These are phyloP conservation scores for Paraescarpia echinospica DNA, from an alignment of 1,140 invertebrate species.

Conservation along the genomic window DNA sequence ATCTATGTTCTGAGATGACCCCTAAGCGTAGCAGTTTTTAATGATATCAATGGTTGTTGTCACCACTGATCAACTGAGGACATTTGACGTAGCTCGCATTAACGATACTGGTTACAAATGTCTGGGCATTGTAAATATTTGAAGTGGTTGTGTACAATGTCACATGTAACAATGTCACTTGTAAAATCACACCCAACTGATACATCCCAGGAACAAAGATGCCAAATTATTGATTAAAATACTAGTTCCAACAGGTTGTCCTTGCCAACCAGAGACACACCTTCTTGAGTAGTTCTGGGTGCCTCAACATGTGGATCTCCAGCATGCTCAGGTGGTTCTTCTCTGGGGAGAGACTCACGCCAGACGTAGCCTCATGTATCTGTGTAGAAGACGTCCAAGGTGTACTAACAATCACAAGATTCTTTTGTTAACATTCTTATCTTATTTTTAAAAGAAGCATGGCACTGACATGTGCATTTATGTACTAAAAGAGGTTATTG, in stretches of 20 bases:
- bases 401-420: background rate
- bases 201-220: background rate
- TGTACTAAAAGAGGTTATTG: too few species aligned
- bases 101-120: background rate
- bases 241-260: background rate
- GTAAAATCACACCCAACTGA: background rate
- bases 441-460: too few species aligned
- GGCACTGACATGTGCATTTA: too few species aligned
- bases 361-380: conserved; percentile 43
- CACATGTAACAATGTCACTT: background rate
- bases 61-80: background rate
- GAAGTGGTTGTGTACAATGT: background rate
- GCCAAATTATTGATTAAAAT: background rate
- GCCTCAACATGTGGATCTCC: conserved; percentile 42
- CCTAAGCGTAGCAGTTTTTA: too few species aligned
- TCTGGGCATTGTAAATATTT: background rate
- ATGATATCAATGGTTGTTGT: too few species aligned
- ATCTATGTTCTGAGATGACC: too few species aligned
- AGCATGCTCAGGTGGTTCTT: conserved; percentile 41
- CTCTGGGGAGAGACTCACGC: conserved; percentile 32
- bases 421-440: too few species aligned
- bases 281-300: conserved; percentile 46
- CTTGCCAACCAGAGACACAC: conserved; percentile 20
- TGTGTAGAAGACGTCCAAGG: conserved; percentile 17
- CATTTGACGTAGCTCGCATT: background rate